Conservation (phyloP, 92 coral and sea anemone species). For the Zoanthus sociatus region DNA sequence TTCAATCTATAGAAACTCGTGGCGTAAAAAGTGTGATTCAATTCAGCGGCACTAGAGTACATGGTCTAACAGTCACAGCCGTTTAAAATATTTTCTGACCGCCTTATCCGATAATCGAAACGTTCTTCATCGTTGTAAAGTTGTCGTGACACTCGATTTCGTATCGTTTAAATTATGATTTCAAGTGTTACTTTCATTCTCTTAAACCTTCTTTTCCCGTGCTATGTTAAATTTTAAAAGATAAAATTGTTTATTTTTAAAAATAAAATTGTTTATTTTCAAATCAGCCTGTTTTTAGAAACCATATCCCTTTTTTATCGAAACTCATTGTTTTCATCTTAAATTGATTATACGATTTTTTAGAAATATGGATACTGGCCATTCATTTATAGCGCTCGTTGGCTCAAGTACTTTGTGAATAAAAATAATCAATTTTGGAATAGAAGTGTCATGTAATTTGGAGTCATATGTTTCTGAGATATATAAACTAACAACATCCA, state of each 20-base stretch:
- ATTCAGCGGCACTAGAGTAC: not conserved
- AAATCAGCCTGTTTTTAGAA: slow-evolving; percentile 1
- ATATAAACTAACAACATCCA: not conserved
- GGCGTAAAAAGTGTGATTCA: not conserved
- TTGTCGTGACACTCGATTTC: slow-evolving; percentile 24
- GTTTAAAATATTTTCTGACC: not conserved
- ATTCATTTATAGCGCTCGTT: not conserved
- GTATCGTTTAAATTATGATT: not conserved
- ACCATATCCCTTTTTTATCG: not conserved
- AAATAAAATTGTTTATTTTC: slow-evolving; percentile 7
- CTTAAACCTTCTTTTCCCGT: not conserved
- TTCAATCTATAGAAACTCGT: slow-evolving; percentile 10
- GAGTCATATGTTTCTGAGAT: not conserved
- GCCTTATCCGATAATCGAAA: not conserved
- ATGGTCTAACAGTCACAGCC: not conserved
- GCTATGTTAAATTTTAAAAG: not conserved
- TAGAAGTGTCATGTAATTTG: not conserved
- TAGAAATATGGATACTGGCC: too few relatives aligned
- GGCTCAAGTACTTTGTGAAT: not conserved
- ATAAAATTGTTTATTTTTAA: not conserved
- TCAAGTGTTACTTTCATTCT: not conserved
- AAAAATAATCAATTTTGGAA: not conserved
- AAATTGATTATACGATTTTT: not conserved
- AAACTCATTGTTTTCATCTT: not conserved
- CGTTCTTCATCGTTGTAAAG: not conserved